Percentiles rank a stretch among this genome's conserved stretches.
Evolutionary conservation across 2,888 invertebrate genomes (phyloP).

Genomic region (Diachrysia chrysitis): DNA sequence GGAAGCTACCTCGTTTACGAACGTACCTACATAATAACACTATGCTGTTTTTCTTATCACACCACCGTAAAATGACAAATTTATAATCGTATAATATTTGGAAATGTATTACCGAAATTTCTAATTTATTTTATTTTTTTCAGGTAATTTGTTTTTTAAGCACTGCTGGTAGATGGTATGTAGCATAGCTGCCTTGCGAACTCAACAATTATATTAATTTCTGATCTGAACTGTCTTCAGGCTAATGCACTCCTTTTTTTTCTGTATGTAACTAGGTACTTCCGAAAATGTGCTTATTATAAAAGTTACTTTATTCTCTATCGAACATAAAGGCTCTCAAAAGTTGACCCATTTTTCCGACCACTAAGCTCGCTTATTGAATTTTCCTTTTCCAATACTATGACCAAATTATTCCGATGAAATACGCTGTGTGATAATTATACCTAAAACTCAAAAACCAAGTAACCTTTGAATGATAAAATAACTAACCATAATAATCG

Average conservation of each 20-base stretch:
- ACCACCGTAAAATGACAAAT: slow-evolving; percentile 20
- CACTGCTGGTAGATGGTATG: slow-evolving; percentile 32
- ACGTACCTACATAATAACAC: slow-evolving; percentile 28
- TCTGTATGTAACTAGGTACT: neutral
- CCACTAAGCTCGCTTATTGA: slow-evolving; percentile 29
- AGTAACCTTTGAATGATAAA: too few relatives aligned
- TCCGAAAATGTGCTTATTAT: neutral
- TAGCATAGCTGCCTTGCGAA: slow-evolving; percentile 30
- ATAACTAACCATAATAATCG: too few relatives aligned
- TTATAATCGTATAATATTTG: neutral
- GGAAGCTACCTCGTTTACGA: slow-evolving; percentile 20
- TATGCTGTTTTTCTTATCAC: slow-evolving; percentile 12
- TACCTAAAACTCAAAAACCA: too few relatives aligned
- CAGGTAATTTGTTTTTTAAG: slow-evolving; percentile 49
- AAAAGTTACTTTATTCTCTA: slow-evolving; percentile 23
- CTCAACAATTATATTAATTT: neutral
- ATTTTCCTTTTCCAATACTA: slow-evolving; percentile 23
- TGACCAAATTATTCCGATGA: slow-evolving; percentile 14
- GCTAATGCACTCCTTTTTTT: neutral
- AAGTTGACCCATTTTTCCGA: slow-evolving; percentile 17
- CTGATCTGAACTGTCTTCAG: neutral
- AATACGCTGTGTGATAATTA: neutral
- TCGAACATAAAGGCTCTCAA: slow-evolving; percentile 19
- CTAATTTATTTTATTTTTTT: slow-evolving; percentile 21
- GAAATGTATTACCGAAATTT: too few relatives aligned